phyloP scores from a whole-genome alignment of 2,888 invertebrate species.

The Marronus borbonicus region DNA sequence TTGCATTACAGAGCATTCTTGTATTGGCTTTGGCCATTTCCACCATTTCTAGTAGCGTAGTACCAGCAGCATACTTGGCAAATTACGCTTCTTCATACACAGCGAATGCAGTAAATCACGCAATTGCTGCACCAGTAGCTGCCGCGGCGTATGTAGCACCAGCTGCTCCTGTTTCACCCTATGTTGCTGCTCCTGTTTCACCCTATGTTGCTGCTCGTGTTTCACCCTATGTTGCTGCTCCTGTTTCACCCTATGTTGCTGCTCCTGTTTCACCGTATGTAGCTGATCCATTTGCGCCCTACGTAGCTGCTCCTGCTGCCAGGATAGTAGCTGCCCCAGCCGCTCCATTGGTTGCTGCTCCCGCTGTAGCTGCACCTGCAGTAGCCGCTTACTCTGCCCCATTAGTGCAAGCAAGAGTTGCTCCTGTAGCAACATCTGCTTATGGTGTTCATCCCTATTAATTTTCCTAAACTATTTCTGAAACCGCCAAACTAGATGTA shows the following conservation, averaged over 20 bases:
- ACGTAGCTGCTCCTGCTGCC: conserved; percentile 61
- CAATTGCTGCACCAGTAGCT: conserved; percentile 77
- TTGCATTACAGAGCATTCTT: conserved; percentile 46
- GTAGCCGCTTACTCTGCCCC: conserved; percentile 56
- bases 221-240: conserved; percentile 60
- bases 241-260: conserved; percentile 53
- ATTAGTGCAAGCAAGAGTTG: conserved; percentile 22
- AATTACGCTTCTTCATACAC: conserved; percentile 85
- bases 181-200: conserved; percentile 61
- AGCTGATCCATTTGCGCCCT: conserved; percentile 59
- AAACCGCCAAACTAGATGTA: not conserved
- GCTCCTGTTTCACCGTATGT: conserved; percentile 48
- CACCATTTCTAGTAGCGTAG: conserved; percentile 65
- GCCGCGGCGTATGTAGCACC: conserved; percentile 55
- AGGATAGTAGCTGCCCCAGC: conserved; percentile 56
- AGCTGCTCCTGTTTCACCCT: conserved; percentile 54
- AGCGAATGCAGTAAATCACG: conserved; percentile 83
- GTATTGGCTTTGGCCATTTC: conserved; percentile 49
- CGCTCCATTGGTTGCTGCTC: conserved; percentile 63
- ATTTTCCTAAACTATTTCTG: conserved; percentile 1
- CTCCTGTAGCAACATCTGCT: conserved; percentile 36
- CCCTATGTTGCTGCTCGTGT: conserved; percentile 52
- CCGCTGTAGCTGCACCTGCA: conserved; percentile 55
- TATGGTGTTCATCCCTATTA: conserved; percentile 49
- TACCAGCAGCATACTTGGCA: conserved; percentile 76